Conservation (phyloP, 2,888 invertebrate species). For the Smittia sp. region DNA sequence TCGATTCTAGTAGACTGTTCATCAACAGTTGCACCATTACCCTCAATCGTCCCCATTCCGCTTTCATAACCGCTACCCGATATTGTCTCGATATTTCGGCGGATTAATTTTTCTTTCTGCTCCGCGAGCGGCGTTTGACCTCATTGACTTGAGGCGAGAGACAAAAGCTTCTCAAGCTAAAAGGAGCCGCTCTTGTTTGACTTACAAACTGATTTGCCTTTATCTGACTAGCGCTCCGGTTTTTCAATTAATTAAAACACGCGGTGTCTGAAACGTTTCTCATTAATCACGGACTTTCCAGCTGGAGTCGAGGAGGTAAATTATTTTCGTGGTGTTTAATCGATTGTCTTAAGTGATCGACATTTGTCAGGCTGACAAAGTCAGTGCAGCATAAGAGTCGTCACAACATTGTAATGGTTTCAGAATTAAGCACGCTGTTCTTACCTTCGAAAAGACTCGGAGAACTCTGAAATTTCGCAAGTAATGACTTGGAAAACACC, state of each 20-base stretch:
- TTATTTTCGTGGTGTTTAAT: constrained; percentile 1
- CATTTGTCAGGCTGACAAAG: too few relatives aligned
- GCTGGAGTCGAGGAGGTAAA: background rate
- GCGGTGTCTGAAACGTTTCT: background rate
- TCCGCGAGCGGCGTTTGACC: background rate
- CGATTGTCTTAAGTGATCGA: background rate
- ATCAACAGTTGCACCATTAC: background rate
- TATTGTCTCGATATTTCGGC: constrained; percentile 4
- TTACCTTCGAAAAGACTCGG: background rate
- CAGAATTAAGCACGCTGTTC: too few relatives aligned
- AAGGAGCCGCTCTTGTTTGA: background rate
- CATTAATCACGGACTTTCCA: constrained; percentile 16
- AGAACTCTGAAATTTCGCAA: background rate
- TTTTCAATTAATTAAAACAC: constrained; percentile 10
- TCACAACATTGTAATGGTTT: too few relatives aligned
- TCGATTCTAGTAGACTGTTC: background rate
- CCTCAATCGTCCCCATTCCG: background rate
- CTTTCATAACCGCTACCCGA: background rate
- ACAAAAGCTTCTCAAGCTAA: background rate
- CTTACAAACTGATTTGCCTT: background rate
- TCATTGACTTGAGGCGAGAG: background rate
- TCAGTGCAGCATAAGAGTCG: too few relatives aligned
- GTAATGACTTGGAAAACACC: constrained; percentile 9
- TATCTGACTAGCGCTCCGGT: background rate
- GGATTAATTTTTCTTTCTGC: background rate